phyloP scores from a whole-genome alignment of 1,140 invertebrate genomes.

The Hylaeus volcanicus region DNA sequence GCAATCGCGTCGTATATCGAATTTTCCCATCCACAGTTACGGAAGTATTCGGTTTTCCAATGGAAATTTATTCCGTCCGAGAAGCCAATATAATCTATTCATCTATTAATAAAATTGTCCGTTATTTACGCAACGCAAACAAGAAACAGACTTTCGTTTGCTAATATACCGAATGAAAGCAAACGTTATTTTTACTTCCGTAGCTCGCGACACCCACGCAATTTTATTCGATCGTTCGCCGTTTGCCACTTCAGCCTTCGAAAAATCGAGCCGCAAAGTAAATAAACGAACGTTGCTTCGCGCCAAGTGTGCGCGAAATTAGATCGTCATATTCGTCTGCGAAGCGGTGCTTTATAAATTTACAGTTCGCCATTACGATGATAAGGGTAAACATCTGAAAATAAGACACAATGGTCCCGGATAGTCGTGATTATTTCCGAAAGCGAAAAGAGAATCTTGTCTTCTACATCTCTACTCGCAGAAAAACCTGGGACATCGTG shows the following conservation, averaged over 20 bases:
- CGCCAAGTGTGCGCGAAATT: background rate
- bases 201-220: constrained; percentile 6
- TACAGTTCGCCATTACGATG: too few relatives aligned
- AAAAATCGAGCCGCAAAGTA: background rate
- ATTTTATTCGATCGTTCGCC: constrained; percentile 4
- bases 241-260: background rate
- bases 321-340: background rate
- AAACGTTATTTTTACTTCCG: constrained; percentile 29
- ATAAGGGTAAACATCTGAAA: too few relatives aligned
- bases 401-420: too few relatives aligned
- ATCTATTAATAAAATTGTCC: constrained; percentile 5
- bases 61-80: background rate
- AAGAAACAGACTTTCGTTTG: constrained; percentile 5
- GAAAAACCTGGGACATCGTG: too few relatives aligned
- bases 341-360: too few relatives aligned
- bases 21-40: too few relatives aligned
- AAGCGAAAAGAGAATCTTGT: too few relatives aligned
- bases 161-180: constrained; percentile 19
- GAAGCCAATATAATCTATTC: background rate
- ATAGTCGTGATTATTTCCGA: too few relatives aligned
- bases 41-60: background rate
- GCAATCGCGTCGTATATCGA: too few relatives aligned
- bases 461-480: too few relatives aligned
- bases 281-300: background rate
- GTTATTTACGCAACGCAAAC: constrained; percentile 8